A percentile compares a stretch with the other conserved stretches of the same genome.
Conservation (phyloP, 2,797 vertebrate species). For the Platyrinchus mystaceus region DNA sequence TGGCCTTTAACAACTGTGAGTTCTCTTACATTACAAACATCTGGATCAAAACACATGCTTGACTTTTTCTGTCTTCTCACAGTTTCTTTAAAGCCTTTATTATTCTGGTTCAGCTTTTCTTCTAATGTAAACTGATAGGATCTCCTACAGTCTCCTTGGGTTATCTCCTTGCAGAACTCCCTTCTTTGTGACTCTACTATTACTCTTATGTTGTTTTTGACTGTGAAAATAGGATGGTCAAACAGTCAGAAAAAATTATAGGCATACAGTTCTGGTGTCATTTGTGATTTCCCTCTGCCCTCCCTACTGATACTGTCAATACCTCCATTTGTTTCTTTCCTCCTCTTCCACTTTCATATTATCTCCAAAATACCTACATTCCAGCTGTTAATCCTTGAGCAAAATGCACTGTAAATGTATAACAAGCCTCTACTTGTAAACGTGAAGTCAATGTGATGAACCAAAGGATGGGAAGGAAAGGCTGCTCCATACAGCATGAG, state of each 20-base stretch:
- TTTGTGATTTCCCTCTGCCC: not conserved
- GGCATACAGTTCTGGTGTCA: not conserved
- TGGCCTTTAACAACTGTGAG: not conserved
- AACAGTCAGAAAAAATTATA: not conserved
- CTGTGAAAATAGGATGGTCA: not conserved
- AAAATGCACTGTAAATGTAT: not conserved
- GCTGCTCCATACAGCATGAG: not conserved
- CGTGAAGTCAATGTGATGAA: not conserved
- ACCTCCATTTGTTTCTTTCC: not conserved
- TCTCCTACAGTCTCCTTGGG: not conserved
- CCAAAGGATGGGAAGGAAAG: not conserved
- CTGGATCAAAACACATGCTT: not conserved
- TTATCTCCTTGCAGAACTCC: not conserved
- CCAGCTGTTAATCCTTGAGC: not conserved
- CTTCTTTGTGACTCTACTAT: not conserved
- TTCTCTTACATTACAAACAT: not conserved
- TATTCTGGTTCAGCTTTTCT: not conserved
- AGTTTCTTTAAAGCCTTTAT: not conserved
- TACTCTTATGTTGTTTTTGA: not conserved
- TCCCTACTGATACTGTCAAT: not conserved
- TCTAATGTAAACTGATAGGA: not conserved
- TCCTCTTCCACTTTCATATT: not conserved
- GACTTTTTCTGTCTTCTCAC: not conserved
- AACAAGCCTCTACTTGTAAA: not conserved
- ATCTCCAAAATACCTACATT: not conserved